Conservation (phyloP, 1,140 invertebrate genomes). For the Maniola jurtina region DNA sequence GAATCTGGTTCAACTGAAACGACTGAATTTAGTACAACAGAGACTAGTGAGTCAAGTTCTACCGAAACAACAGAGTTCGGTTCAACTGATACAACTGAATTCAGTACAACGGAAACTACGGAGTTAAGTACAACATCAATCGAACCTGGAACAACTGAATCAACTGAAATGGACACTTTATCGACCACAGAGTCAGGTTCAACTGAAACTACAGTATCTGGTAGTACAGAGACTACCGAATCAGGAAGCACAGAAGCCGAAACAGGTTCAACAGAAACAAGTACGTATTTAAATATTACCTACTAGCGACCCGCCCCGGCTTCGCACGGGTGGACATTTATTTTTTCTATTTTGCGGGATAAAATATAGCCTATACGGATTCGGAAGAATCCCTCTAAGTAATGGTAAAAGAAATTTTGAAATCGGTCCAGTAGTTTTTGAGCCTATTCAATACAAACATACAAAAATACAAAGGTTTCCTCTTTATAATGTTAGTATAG, state of each 20-base stretch:
- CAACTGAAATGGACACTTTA: too few species aligned
- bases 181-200: neutral
- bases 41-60: slow-evolving; percentile 15
- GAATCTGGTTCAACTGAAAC: slow-evolving; percentile 10
- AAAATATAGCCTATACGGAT: too few species aligned
- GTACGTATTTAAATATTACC: slow-evolving; percentile 23
- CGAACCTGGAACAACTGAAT: neutral
- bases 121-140: slow-evolving; percentile 1
- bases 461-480: too few species aligned
- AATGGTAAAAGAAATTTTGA: too few species aligned
- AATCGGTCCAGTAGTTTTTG: too few species aligned
- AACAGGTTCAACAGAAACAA: slow-evolving; percentile 13
- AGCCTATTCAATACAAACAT: too few species aligned
- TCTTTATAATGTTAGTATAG: neutral
- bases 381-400: too few species aligned
- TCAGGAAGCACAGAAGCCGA: slow-evolving; percentile 3
- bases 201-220: neutral
- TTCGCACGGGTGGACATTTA: too few species aligned
- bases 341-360: too few species aligned
- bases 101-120: slow-evolving; percentile 7
- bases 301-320: too few species aligned
- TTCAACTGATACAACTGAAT: neutral
- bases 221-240: slow-evolving; percentile 5
- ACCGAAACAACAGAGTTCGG: slow-evolving; percentile 12
- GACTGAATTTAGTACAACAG: slow-evolving; percentile 4